A percentile compares a stretch with the other conserved stretches of the same genome.
Evolutionary conservation across 2,888 invertebrate species (phyloP).

Genomic region (Atherix ibis): DNA sequence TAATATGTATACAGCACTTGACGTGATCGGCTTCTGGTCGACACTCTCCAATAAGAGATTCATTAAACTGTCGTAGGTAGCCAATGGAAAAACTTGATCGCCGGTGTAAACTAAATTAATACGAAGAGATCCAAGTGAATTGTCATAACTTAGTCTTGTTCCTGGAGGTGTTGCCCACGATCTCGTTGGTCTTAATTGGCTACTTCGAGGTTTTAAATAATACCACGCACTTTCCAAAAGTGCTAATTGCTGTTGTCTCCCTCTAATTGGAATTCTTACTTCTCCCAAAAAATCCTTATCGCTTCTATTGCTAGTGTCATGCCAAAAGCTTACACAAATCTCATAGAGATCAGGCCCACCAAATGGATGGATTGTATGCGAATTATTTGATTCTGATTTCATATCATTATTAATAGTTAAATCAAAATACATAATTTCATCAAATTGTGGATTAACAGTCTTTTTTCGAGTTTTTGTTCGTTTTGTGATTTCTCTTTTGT

Average conservation of each 20-base stretch:
- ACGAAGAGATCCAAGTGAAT: constrained; percentile 64
- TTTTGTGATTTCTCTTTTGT: constrained; percentile 61
- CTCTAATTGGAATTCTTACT: constrained; percentile 61
- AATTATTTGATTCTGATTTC: constrained; percentile 27
- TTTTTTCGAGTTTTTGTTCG: constrained; percentile 79
- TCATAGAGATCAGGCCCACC: constrained; percentile 60
- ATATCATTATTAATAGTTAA: constrained; percentile 42
- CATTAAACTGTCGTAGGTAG: constrained; percentile 62
- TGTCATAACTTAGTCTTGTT: constrained; percentile 43
- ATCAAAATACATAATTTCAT: constrained; percentile 72
- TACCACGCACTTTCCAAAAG: constrained; percentile 57
- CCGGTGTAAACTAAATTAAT: constrained; percentile 76
- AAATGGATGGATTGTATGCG: constrained; percentile 39
- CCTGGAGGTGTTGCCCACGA: constrained; percentile 62
- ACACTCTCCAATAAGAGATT: constrained; percentile 51
- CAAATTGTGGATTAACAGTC: constrained; percentile 77
- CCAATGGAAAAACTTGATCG: constrained; percentile 74
- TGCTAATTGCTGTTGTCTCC: constrained; percentile 43
- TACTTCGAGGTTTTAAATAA: constrained; percentile 54
- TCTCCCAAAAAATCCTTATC: constrained; percentile 80
- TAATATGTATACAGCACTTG: constrained; percentile 61
- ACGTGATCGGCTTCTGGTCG: constrained; percentile 47
- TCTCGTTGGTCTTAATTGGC: constrained; percentile 38
- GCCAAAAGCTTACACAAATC: constrained; percentile 71
- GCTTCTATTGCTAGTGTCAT: constrained; percentile 61